phyloP scores from a whole-genome alignment of 2,797 vertebrate species.

The Chiroxiphia lanceolata region DNA sequence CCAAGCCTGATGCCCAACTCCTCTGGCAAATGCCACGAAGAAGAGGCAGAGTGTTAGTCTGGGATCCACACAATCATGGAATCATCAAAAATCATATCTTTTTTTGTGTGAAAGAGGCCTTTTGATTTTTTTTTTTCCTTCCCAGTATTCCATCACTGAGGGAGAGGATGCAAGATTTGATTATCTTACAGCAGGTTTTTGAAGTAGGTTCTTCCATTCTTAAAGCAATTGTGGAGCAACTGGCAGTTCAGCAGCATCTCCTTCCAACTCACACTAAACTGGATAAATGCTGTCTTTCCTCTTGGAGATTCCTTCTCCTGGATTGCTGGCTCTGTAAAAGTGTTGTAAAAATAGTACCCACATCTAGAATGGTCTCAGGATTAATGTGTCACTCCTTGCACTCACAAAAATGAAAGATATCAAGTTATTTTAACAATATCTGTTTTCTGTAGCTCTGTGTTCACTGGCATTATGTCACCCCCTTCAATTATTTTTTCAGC shows the following conservation, averaged over 20 bases:
- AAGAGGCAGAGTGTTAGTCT: background rate
- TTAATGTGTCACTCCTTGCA: background rate
- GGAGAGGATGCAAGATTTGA: background rate
- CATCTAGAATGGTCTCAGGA: background rate
- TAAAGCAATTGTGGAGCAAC: background rate
- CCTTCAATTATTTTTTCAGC: constrained; percentile 1
- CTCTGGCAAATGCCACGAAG: background rate
- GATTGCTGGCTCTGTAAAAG: background rate
- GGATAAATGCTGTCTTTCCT: background rate
- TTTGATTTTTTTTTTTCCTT: background rate
- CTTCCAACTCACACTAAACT: background rate
- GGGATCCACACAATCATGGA: background rate
- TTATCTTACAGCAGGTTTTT: background rate
- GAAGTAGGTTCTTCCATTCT: background rate
- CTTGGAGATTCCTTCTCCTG: background rate
- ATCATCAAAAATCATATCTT: background rate
- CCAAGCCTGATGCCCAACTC: background rate
- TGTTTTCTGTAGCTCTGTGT: background rate
- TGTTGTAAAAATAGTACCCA: background rate
- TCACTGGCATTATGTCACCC: background rate
- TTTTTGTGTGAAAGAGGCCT: background rate
- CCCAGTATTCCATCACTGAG: background rate
- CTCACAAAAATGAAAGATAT: background rate
- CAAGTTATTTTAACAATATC: background rate
- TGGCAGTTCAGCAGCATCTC: background rate